A percentile compares a stretch with the other conserved stretches of the same genome.
These are phyloP conservation scores for Triplophysa siluroides DNA, from an alignment of 2,113 vertebrate species.

Conservation along the genomic window DNA sequence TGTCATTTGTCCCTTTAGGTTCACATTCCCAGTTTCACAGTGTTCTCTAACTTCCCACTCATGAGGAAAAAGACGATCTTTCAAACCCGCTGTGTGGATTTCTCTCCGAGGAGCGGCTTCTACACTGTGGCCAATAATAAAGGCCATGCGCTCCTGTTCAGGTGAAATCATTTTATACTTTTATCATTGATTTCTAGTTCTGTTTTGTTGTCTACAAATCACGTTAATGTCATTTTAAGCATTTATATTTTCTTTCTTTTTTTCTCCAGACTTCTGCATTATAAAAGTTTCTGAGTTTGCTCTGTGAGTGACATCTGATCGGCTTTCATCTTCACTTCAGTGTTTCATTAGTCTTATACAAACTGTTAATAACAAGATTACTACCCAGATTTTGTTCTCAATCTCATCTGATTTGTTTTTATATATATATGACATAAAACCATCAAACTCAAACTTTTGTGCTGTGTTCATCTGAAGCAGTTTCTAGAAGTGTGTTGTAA, in stretches of 20 bases:
- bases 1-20: conserved; percentile 70
- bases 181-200: not conserved
- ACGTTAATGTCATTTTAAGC: not conserved
- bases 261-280: conserved; percentile 69
- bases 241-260: not conserved
- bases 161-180: conserved; percentile 69
- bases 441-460: no score
- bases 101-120: conserved; percentile 93
- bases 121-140: conserved; percentile 92
- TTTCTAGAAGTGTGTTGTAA: no score
- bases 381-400: no score
- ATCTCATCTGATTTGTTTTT: no score
- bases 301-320: no score
- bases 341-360: no score
- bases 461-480: no score
- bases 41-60: conserved; percentile 93
- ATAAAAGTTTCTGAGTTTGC: conserved; percentile 66
- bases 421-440: no score
- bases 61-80: conserved; percentile 77
- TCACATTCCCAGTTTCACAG: conserved; percentile 86
- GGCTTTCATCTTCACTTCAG: no score
- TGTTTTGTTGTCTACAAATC: not conserved
- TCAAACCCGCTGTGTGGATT: conserved; percentile 81
- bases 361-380: no score
- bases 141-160: conserved; percentile 87